These are phyloP conservation scores for Actinia tenebrosa DNA, from an alignment of 64 coral and sea anemone genomes.

Conservation along the genomic window DNA sequence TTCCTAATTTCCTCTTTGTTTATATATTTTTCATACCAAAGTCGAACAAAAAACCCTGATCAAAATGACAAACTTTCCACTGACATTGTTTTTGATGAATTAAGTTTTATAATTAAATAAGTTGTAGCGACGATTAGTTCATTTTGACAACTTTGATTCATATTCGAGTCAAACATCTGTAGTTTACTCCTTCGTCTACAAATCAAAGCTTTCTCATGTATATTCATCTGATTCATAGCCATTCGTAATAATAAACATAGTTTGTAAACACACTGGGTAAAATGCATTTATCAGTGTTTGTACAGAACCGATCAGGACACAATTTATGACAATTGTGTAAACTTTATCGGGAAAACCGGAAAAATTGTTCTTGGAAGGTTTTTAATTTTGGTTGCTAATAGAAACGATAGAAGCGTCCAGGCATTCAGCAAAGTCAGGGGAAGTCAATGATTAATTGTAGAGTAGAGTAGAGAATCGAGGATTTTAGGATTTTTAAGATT, in stretches of 20 bases:
- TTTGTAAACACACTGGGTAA: neutral
- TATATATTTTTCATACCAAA: too few relatives aligned
- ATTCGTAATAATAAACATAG: neutral
- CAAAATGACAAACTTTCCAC: too few relatives aligned
- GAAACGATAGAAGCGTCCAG: neutral
- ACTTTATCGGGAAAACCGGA: neutral
- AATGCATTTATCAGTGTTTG: neutral
- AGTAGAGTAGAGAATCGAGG: too few relatives aligned
- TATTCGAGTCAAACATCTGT: neutral
- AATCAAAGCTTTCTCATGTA: neutral
- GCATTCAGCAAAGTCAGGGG: neutral
- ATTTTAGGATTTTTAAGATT: too few relatives aligned
- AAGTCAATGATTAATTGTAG: neutral
- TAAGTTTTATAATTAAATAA: neutral
- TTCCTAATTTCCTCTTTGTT: too few relatives aligned
- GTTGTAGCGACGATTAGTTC: neutral
- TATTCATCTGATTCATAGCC: neutral
- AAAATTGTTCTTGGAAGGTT: neutral
- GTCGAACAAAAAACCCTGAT: too few relatives aligned
- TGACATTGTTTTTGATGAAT: neutral
- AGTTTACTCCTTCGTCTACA: too few relatives aligned
- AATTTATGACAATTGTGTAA: neutral
- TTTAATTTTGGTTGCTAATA: neutral
- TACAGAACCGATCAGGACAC: neutral
- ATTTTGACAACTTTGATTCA: neutral